phyloP scores from a whole-genome alignment of 1,140 invertebrate species.

The Calliopsis andreniformis region DNA sequence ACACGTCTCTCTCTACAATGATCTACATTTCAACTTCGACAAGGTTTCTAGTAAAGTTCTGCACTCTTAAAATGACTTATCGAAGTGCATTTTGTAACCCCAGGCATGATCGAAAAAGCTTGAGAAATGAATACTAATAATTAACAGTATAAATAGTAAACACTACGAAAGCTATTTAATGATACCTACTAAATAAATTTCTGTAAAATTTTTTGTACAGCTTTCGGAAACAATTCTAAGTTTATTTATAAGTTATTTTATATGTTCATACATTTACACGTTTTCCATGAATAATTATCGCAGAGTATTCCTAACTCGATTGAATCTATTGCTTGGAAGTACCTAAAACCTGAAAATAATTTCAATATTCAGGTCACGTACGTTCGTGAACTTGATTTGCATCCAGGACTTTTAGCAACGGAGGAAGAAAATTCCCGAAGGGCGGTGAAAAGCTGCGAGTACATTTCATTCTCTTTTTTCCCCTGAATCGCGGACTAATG shows the following conservation, averaged over 20 bases:
- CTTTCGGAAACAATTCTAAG: too few relatives aligned
- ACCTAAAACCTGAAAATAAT: slow-evolving; percentile 12
- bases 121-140: too few relatives aligned
- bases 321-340: slow-evolving; percentile 53
- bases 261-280: too few relatives aligned
- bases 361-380: slow-evolving; percentile 45
- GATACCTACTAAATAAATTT: too few relatives aligned
- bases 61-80: too few relatives aligned
- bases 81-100: too few relatives aligned
- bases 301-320: slow-evolving; percentile 14
- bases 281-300: too few relatives aligned
- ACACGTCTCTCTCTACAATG: neutral
- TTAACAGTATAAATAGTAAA: too few relatives aligned
- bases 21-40: neutral
- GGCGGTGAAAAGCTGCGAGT: neutral
- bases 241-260: too few relatives aligned
- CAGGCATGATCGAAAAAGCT: too few relatives aligned
- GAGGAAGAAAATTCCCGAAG: neutral
- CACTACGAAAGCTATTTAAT: too few relatives aligned
- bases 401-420: slow-evolving; percentile 23
- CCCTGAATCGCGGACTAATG: slow-evolving; percentile 15
- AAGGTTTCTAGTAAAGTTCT: neutral
- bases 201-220: too few relatives aligned
- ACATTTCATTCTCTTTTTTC: neutral
- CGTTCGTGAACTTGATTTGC: slow-evolving; percentile 44